phyloP scores from a whole-genome alignment of 2,888 invertebrate genomes.

The Panorpa germanica region DNA sequence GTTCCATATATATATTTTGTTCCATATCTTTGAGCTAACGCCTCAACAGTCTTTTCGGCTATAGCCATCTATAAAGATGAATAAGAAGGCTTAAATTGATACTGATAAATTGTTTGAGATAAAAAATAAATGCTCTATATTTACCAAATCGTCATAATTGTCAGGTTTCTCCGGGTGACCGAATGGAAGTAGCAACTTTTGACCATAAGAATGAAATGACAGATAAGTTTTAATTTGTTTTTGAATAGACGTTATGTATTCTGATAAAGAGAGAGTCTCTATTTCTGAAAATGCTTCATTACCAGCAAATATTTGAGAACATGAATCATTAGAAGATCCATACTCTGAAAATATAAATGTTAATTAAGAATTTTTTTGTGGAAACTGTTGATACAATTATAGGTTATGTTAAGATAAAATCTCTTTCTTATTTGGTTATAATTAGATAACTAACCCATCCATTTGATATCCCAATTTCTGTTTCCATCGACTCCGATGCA shows the following conservation, averaged over 20 bases:
- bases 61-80: constrained; percentile 27
- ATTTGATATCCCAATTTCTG: constrained; percentile 42
- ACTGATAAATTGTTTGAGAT: too few relatives aligned
- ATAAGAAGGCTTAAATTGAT: too few relatives aligned
- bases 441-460: too few relatives aligned
- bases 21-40: constrained; percentile 32
- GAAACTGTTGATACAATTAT: constrained; percentile 29
- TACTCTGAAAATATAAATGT: constrained; percentile 20
- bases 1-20: constrained; percentile 42
- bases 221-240: constrained; percentile 24
- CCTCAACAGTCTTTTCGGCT: constrained; percentile 29
- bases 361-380: constrained; percentile 5
- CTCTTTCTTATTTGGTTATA: too few relatives aligned
- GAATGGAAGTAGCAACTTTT: constrained; percentile 36
- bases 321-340: constrained; percentile 26
- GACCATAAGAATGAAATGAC: constrained; percentile 42
- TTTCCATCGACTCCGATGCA: constrained; percentile 41
- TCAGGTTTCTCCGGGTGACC: constrained; percentile 27
- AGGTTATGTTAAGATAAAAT: too few relatives aligned
- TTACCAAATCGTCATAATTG: constrained; percentile 23
- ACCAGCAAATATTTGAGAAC: constrained; percentile 29
- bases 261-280: constrained; percentile 26
- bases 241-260: constrained; percentile 21
- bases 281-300: constrained; percentile 33
- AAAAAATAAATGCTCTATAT: too few relatives aligned